Conservation (phyloP, 1,140 invertebrate species). For the Idris sp. region DNA sequence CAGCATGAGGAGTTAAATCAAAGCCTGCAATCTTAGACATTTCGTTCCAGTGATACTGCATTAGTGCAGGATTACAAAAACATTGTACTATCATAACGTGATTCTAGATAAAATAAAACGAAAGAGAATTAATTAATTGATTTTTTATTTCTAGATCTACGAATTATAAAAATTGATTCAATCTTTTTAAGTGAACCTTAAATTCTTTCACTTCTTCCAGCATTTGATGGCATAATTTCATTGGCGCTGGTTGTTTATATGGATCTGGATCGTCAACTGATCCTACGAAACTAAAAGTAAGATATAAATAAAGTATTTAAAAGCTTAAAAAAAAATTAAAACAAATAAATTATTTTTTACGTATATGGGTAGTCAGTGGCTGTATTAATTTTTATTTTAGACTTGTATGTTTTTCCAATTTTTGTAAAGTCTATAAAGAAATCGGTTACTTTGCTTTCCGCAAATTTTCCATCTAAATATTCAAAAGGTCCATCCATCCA, state of each 20-base stretch:
- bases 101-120: too few species aligned
- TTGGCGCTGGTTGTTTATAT: conserved; percentile 86
- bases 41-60: conserved; percentile 93
- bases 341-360: conserved; percentile 57
- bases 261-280: conserved; percentile 87
- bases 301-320: conserved; percentile 10
- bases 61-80: conserved; percentile 91
- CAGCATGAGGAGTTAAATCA: conserved; percentile 90
- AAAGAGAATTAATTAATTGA: too few species aligned
- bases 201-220: conserved; percentile 88
- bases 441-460: conserved; percentile 85
- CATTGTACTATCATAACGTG: conserved; percentile 90
- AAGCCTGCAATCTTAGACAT: conserved; percentile 91
- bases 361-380: conserved; percentile 82
- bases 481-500: conserved; percentile 96
- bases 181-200: conserved; percentile 74
- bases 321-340: background rate
- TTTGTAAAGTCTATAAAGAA: conserved; percentile 87
- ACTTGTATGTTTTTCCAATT: conserved; percentile 88
- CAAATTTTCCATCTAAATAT: conserved; percentile 85
- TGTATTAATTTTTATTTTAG: conserved; percentile 87
- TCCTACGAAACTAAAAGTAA: conserved; percentile 75
- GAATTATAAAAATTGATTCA: too few species aligned
- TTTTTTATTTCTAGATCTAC: too few species aligned
- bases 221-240: conserved; percentile 85